Conservation (phyloP, 2,113 vertebrate species). For the Lagopus muta region DNA sequence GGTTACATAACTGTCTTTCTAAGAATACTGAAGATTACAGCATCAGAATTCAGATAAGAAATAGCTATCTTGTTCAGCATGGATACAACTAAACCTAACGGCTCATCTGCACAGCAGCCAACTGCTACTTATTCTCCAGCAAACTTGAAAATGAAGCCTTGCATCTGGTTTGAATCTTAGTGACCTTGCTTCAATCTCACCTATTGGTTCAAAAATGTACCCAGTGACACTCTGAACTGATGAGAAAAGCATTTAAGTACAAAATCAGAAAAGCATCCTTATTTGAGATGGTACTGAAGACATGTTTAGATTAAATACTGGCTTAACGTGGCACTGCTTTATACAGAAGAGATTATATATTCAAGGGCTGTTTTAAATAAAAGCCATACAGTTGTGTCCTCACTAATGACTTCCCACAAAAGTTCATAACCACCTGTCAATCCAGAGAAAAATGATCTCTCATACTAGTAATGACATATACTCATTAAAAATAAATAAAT, state of each 20-base stretch:
- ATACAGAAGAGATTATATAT: neutral
- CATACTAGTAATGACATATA: neutral
- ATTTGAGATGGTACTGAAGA: neutral
- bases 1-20: neutral
- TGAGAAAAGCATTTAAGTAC: neutral
- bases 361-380: neutral
- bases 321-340: neutral
- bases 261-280: slow-evolving; percentile 5
- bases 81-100: neutral
- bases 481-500: neutral
- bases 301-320: neutral
- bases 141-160: neutral
- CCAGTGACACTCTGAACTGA: neutral
- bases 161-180: neutral
- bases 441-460: rapidly evolving
- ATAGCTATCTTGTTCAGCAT: neutral
- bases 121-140: neutral
- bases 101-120: neutral
- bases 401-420: neutral
- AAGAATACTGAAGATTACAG: neutral
- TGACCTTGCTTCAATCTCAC: neutral
- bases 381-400: neutral
- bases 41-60: neutral
- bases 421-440: neutral
- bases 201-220: neutral